Base-by-base conservation (phyloP, 2,113 vertebrate genomes). In the Megalops atlanticus region DNA sequence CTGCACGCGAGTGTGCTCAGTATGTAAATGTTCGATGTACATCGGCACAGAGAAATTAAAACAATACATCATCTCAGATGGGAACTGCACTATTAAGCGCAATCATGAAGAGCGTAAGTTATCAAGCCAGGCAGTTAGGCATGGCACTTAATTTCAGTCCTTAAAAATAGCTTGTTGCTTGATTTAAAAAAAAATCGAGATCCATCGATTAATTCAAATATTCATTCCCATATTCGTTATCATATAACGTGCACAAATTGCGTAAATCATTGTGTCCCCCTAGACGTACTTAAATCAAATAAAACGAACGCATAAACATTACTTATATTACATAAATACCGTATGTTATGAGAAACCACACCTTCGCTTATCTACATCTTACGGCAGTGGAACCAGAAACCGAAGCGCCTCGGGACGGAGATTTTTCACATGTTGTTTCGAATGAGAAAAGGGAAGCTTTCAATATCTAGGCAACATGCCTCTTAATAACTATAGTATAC, bases 291-390 rank as follows among this genome's bases (percentile, higher is more conserved):
- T 4, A 64, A 64, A 64, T 27, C 5, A 1, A 8, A 24, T 64
- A 64, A 64, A 64, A 64, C n/a, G 12, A 64, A 64, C n/a, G 11
- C 1, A 11, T 64, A 31, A 27, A 8, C 31, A n/a, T 64, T 21
- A 31, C 24, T 64, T n/a, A 64, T 27, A 64, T n/a, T 58, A 58
- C 11, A 3, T 64, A 64, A 4, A 21, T 14, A 15, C 77, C 16
- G 43, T 21, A 71, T 27, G 24, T 64, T 64, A n/a, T 64, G 45
- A 77, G 21, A 21, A 77, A 77, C 76, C 76, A 77, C 76, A 54
- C 76, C 49, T 77, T 58, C 49, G 5, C 33, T 38, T 35, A 64
- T 12, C 36, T 58, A 33, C 15, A 52, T 33, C 58, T 64, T 8
- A 33, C 38, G 24, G 33, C 31, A 77, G 31, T 76, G 76, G 76